phyloP scores from a whole-genome alignment of 1,140 invertebrate genomes.

The Physella acuta region DNA sequence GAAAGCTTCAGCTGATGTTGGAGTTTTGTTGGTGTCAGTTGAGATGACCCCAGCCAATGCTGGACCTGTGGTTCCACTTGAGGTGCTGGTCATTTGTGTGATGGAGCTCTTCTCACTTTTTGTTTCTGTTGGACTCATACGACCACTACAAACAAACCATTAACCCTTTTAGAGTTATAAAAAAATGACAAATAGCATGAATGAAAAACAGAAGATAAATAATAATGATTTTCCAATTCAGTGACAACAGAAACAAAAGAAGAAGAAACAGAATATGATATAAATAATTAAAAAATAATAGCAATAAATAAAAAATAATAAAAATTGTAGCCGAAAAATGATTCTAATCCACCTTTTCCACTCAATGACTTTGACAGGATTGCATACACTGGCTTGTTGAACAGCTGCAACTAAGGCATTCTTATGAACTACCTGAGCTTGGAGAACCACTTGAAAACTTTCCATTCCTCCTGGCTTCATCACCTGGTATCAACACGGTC shows the following conservation, averaged over 20 bases:
- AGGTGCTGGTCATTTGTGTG: slow-evolving; percentile 50
- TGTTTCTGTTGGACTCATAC: slow-evolving; percentile 51
- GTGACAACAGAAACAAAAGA: too few species aligned
- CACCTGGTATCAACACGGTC: slow-evolving; percentile 42
- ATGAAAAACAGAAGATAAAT: too few species aligned
- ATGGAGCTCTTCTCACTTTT: slow-evolving; percentile 56
- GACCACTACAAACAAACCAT: slow-evolving; percentile 35
- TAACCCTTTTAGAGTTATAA: not conserved
- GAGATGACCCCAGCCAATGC: slow-evolving; percentile 27
- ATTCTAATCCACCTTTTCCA: slow-evolving; percentile 37
- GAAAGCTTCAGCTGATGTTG: slow-evolving; percentile 52
- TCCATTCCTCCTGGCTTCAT: slow-evolving; percentile 49
- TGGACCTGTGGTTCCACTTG: slow-evolving; percentile 37
- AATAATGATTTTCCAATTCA: too few species aligned
- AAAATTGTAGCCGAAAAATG: not conserved
- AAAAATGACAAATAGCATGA: not conserved
- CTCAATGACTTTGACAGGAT: slow-evolving; percentile 41
- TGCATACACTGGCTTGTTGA: slow-evolving; percentile 50
- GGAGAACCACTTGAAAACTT: slow-evolving; percentile 52
- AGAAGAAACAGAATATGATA: too few species aligned
- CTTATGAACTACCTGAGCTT: slow-evolving; percentile 57
- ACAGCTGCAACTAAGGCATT: slow-evolving; percentile 53
- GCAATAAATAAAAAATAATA: not conserved
- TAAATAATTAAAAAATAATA: not conserved
- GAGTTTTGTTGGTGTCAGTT: slow-evolving; percentile 25